Percentiles rank a stretch among this genome's conserved stretches.
phyloP scores from a whole-genome alignment of 2,797 vertebrate genomes.

The Furcifer pardalis region DNA sequence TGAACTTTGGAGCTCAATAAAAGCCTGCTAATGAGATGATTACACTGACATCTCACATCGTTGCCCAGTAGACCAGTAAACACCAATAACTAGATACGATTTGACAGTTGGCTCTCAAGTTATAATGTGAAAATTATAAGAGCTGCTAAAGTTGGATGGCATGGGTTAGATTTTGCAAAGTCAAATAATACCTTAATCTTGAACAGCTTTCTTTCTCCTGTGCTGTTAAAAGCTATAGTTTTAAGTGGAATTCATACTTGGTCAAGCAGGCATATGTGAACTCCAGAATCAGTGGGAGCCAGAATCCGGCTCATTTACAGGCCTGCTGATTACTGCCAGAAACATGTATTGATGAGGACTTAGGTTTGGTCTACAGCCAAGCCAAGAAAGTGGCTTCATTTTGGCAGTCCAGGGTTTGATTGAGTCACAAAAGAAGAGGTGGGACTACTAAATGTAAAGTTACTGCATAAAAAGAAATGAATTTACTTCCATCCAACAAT shows the following conservation, averaged over 20 bases:
- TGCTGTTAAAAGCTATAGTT: conserved; percentile 45
- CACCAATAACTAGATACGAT: conserved; percentile 64
- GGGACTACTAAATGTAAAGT: conserved; percentile 25
- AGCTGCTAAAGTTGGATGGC: conserved; percentile 36
- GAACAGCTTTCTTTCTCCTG: conserved; percentile 43
- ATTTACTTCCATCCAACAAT: neutral
- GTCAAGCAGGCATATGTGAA: conserved; percentile 29
- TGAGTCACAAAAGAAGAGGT: no score
- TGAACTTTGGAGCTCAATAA: conserved; percentile 55
- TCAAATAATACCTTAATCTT: conserved; percentile 49
- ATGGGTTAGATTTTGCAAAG: conserved; percentile 54
- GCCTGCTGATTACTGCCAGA: no score
- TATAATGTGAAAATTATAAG: conserved; percentile 59
- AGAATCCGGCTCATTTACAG: no score
- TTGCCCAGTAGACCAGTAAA: conserved; percentile 66
- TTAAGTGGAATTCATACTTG: conserved; percentile 61
- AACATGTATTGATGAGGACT: no score
- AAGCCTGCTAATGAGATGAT: conserved; percentile 70
- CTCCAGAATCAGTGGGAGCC: neutral
- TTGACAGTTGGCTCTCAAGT: conserved; percentile 53
- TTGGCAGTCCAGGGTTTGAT: no score
- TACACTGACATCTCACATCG: conserved; percentile 68
- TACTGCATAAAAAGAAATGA: neutral
- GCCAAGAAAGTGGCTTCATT: no score
- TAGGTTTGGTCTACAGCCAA: no score